phyloP scores from a whole-genome alignment of 1,140 invertebrate species.

The Paraescarpia echinospica region DNA sequence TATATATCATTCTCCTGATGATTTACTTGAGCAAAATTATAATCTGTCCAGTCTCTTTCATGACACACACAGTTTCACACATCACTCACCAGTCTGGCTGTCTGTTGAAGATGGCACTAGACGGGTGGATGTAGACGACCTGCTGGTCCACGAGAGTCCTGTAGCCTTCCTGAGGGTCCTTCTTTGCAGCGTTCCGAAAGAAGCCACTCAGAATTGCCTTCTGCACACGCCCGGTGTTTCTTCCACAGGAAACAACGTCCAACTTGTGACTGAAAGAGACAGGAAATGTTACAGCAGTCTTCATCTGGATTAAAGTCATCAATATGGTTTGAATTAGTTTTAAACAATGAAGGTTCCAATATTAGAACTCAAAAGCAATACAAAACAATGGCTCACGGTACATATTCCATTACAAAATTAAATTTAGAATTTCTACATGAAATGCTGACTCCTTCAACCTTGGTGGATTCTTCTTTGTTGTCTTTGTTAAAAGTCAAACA shows the following conservation, averaged over 20 bases:
- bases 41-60: background rate
- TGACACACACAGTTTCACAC: too few species aligned
- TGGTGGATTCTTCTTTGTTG: background rate
- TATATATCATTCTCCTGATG: background rate
- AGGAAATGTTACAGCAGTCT: slow-evolving; percentile 7
- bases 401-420: background rate
- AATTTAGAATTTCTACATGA: too few species aligned
- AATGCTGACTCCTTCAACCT: background rate
- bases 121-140: slow-evolving; percentile 99
- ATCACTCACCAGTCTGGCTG: slow-evolving; percentile 91
- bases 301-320: background rate
- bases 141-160: slow-evolving; percentile 96
- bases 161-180: slow-evolving; percentile 99
- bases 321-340: too few species aligned
- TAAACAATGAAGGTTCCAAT: too few species aligned
- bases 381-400: background rate
- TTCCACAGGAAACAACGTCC: slow-evolving; percentile 94
- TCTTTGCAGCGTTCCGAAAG: slow-evolving; percentile 98
- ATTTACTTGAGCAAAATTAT: too few species aligned
- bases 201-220: slow-evolving; percentile 99
- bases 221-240: slow-evolving; percentile 92
- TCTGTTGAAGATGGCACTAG: slow-evolving; percentile 93
- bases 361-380: background rate
- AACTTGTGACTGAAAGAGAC: slow-evolving; percentile 75
- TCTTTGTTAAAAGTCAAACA: background rate